phyloP scores from a whole-genome alignment of 2,113 vertebrate species.

The Nesoenas mayeri region DNA sequence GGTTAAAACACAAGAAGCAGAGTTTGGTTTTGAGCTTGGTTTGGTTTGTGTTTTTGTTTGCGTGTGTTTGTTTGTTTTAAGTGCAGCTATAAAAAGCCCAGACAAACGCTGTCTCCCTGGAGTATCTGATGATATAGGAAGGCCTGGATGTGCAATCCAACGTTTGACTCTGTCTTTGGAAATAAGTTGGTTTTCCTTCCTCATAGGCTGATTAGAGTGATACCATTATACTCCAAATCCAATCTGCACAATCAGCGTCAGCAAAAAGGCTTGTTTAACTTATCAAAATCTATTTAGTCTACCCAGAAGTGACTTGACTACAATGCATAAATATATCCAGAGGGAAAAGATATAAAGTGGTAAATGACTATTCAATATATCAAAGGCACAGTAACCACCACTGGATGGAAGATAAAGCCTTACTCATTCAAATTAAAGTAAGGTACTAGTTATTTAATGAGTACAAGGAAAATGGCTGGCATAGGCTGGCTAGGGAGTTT shows the following conservation, averaged over 20 bases:
- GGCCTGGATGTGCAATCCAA: neutral
- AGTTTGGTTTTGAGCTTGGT: neutral
- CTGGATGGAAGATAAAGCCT: neutral
- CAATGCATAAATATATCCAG: slow-evolving; percentile 15
- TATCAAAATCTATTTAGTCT: slow-evolving; percentile 41
- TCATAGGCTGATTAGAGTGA: neutral
- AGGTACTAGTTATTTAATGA: slow-evolving; percentile 29
- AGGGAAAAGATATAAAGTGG: neutral
- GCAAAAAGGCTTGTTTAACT: slow-evolving; percentile 48
- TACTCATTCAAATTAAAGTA: neutral
- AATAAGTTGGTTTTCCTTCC: neutral
- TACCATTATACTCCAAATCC: neutral
- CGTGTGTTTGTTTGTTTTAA: neutral
- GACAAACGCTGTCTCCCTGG: neutral
- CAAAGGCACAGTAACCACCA: neutral
- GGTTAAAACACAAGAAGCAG: neutral
- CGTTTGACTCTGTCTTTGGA: neutral
- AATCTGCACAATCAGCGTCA: slow-evolving; percentile 2
- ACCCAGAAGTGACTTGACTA: slow-evolving; percentile 10
- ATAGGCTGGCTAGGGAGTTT: neutral
- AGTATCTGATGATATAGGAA: slow-evolving; percentile 2
- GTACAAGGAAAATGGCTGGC: neutral
- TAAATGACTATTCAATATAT: neutral
- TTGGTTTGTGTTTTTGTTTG: neutral
- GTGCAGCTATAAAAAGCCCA: slow-evolving; percentile 3